Percentiles rank a stretch among this genome's conserved stretches.
These are phyloP conservation scores for Sorex araneus DNA, from an alignment of 2,113 vertebrate species.

Conservation along the genomic window DNA sequence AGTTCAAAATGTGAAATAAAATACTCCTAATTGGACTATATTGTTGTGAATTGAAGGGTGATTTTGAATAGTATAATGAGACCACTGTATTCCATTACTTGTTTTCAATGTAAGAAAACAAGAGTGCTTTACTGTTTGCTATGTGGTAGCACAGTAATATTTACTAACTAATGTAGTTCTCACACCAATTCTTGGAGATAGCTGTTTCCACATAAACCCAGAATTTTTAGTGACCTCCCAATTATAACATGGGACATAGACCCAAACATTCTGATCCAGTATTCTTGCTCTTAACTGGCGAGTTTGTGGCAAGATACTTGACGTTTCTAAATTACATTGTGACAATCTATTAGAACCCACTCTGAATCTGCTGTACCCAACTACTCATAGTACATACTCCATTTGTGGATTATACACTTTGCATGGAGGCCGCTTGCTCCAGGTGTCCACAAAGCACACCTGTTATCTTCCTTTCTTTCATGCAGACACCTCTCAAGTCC, in stretches of 20 bases:
- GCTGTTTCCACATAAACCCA: not conserved
- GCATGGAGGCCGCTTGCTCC: not conserved
- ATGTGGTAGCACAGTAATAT: not conserved
- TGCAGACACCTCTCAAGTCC: not conserved
- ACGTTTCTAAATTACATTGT: not conserved
- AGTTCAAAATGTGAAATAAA: constrained; percentile 51
- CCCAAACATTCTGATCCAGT: not conserved
- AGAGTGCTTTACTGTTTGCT: not conserved
- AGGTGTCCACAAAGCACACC: not conserved
- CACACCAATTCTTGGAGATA: not conserved
- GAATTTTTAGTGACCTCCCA: not conserved
- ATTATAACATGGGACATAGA: not conserved
- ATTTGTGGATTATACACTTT: not conserved
- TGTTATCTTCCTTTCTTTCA: too few species aligned
- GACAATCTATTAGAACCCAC: not conserved
- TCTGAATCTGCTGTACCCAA: not conserved
- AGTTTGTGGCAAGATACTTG: not conserved
- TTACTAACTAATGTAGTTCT: constrained; percentile 24
- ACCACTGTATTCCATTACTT: not conserved
- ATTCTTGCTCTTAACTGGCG: not conserved
- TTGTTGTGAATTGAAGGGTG: not conserved
- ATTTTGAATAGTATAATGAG: not conserved
- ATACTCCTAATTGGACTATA: not conserved
- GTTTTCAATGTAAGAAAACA: not conserved
- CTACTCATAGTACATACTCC: not conserved